A percentile compares a stretch with the other conserved stretches of the same genome.
phyloP scores from a whole-genome alignment of 2,797 vertebrate genomes.

The Spea hammondii region DNA sequence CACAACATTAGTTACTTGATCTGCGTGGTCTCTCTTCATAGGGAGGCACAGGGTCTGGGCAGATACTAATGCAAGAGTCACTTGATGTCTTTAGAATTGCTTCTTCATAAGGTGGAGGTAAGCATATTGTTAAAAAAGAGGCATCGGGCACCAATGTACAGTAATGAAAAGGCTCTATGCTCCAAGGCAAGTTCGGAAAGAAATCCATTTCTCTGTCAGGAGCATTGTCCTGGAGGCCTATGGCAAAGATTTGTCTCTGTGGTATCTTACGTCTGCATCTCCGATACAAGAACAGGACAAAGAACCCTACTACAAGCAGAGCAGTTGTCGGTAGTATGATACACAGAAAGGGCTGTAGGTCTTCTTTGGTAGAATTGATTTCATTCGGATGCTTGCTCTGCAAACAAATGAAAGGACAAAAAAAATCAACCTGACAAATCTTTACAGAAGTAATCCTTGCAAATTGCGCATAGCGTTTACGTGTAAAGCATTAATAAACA shows the following conservation, averaged over 20 bases:
- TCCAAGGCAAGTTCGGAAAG: slow-evolving; percentile 61
- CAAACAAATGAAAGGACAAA: slow-evolving; percentile 6
- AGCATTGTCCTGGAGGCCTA: slow-evolving; percentile 61
- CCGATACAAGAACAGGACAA: slow-evolving; percentile 69
- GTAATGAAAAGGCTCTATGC: slow-evolving; percentile 62
- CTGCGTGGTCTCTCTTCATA: slow-evolving; percentile 59
- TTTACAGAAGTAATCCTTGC: background rate
- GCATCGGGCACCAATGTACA: slow-evolving; percentile 62
- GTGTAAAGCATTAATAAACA: too few relatives aligned
- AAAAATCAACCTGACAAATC: background rate
- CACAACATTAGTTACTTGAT: slow-evolving; percentile 45
- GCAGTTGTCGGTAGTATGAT: slow-evolving; percentile 73
- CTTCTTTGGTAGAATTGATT: slow-evolving; percentile 65
- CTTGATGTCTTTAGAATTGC: slow-evolving; percentile 73
- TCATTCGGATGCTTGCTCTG: slow-evolving; percentile 65
- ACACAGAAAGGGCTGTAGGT: slow-evolving; percentile 71
- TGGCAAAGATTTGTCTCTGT: slow-evolving; percentile 65
- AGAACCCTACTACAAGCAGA: slow-evolving; percentile 72
- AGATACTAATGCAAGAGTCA: slow-evolving; percentile 69
- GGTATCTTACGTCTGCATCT: slow-evolving; percentile 58
- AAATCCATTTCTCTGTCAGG: slow-evolving; percentile 50
- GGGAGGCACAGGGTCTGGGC: slow-evolving; percentile 62
- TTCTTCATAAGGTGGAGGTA: slow-evolving; percentile 81
- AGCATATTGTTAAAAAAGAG: slow-evolving; percentile 67
- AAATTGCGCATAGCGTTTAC: too few relatives aligned